A percentile compares a stretch with the other conserved stretches of the same genome.
These are phyloP conservation scores for Drosophila infuscata DNA, from an alignment of 2,888 invertebrate species.

Conservation along the genomic window DNA sequence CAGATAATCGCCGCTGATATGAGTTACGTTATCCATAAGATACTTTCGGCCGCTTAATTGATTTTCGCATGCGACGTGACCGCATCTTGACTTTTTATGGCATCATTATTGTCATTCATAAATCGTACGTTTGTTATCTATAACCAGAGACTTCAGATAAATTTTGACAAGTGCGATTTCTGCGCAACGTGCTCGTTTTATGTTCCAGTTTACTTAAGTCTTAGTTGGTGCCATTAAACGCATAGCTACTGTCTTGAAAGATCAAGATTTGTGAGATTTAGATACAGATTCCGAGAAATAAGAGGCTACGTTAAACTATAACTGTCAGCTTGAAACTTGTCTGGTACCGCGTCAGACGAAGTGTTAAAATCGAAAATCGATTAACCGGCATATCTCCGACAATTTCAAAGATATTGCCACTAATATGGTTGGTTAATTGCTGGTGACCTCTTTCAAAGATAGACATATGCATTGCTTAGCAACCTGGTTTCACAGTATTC, in stretches of 20 bases:
- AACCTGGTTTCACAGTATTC: background rate
- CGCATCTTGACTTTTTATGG: constrained; percentile 44
- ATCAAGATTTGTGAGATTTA: background rate
- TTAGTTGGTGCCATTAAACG: constrained; percentile 9
- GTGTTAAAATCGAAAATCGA: background rate
- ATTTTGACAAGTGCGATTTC: constrained; percentile 42
- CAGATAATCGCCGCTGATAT: constrained; percentile 65
- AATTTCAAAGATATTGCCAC: too few relatives aligned
- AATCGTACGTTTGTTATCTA: constrained; percentile 69
- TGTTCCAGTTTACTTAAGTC: background rate
- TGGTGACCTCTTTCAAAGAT: background rate
- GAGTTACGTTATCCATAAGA: constrained; percentile 62
- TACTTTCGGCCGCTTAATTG: constrained; percentile 64
- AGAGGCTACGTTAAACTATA: background rate
- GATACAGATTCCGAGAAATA: background rate
- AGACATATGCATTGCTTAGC: background rate
- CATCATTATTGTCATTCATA: constrained; percentile 78
- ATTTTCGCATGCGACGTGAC: constrained; percentile 73
- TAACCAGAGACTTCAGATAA: constrained; percentile 38
- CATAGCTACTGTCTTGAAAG: constrained; percentile 2
- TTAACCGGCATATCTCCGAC: too few relatives aligned
- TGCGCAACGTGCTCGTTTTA: constrained; percentile 42
- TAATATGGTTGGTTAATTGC: background rate
- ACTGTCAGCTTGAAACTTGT: background rate
- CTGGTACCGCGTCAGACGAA: background rate